Conservation (phyloP, 2,113 vertebrate genomes). For the Myrmecobius fasciatus region DNA sequence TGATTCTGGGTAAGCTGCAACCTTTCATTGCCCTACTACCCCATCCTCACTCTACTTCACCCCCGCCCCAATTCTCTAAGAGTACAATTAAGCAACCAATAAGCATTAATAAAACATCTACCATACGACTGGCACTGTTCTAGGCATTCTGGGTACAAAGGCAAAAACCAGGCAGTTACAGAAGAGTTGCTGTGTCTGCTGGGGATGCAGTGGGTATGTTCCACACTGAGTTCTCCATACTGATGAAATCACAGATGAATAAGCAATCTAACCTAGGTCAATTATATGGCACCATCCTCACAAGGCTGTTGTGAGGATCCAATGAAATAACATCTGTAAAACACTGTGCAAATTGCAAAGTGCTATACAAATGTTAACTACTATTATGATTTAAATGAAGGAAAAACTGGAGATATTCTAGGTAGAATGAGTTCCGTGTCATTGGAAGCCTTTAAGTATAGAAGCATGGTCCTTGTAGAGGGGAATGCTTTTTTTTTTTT, state of each 20-base stretch:
- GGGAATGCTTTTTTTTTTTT: no score
- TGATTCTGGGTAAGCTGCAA: background rate
- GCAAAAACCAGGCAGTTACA: background rate
- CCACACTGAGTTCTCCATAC: background rate
- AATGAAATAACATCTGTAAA: background rate
- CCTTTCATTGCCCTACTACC: background rate
- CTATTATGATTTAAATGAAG: conserved; percentile 46
- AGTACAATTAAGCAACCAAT: background rate
- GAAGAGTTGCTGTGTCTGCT: background rate
- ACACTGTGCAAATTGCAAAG: conserved; percentile 21
- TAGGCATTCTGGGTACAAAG: background rate
- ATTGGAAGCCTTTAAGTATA: no score
- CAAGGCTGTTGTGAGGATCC: background rate
- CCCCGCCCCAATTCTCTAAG: background rate
- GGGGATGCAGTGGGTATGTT: background rate
- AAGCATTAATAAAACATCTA: background rate
- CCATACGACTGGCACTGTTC: background rate
- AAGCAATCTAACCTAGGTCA: background rate
- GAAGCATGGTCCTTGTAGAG: no score
- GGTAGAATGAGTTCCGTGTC: background rate
- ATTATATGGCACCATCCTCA: background rate
- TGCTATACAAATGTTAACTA: conserved; percentile 14
- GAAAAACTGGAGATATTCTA: background rate
- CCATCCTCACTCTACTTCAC: no score
- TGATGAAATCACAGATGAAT: background rate